Evolutionary conservation across 92 coral and sea anemone species (phyloP), one percentile per base, ranked within the genome.

Genomic region (Phenganax subtilis): DNA sequence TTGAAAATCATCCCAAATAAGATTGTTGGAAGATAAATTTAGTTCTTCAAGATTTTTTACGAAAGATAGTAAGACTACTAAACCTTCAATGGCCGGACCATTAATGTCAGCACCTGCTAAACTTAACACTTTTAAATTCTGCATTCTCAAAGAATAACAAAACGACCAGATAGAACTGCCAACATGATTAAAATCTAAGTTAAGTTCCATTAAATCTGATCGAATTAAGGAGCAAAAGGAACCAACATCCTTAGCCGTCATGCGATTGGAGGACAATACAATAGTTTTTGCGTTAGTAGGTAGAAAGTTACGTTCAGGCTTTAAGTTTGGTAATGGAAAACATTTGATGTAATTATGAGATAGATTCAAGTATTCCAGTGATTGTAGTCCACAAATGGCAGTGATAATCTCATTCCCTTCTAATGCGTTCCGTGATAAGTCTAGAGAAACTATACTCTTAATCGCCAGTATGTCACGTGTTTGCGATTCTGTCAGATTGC

Each of bases 21-120:
- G 61, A 37, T 75, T 75, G 28, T 75, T 75, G 65, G 80, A 75
- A 55, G 63, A 8, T 75, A 75, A 54, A 56, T 75, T 55, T 64
- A 75, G 51, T 37, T 54, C 80, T 75, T 75, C 80, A n/a, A 75
- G 80, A 54, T 20, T 15, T 16, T n/a, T 3, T 55, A 56, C 69
- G 7, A 62, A 62, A 15, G 69, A 62, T 28, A 62, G 69, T 6
- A 62, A 37, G 3, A 10, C 6, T 15, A 6, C 69, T 1, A 62
- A 12, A 62, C 69, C 69, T 3, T 12, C 7, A 25, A 62, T 37
- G 27, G 69, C 69, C 7, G 69, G 69, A 15, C 69, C 69, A 25
- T 12, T 1, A n/a, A 62, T 62, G 27, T 62, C 69, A 62, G 69
- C 29, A 62, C 27, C 27, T 62, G 29, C 69, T 62, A 62, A 62